Evolutionary conservation across 2,888 invertebrate genomes (phyloP).

Genomic region (Troides oblongomaculatus): DNA sequence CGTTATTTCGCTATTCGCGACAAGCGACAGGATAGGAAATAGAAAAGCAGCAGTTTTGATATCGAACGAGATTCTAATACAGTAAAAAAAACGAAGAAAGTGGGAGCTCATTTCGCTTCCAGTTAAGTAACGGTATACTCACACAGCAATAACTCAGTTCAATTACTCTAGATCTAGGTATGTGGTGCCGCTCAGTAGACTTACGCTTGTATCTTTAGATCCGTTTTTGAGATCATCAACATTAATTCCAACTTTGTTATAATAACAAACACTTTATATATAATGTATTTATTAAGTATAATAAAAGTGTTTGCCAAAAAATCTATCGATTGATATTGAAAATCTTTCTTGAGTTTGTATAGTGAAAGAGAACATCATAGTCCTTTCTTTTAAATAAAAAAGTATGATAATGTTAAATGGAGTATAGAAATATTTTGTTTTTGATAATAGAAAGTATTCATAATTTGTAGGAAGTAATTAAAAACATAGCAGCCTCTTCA

Average conservation of each 20-base stretch:
- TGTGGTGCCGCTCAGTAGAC: not conserved
- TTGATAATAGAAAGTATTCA: too few species aligned
- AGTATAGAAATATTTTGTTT: too few species aligned
- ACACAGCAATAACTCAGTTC: constrained; percentile 13
- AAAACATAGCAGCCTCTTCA: not conserved
- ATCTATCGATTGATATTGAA: too few species aligned
- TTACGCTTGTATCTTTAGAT: constrained; percentile 2
- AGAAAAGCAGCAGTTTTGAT: not conserved
- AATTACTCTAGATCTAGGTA: constrained; percentile 23
- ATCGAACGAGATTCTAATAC: not conserved
- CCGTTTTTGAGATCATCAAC: not conserved
- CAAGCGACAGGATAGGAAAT: not conserved
- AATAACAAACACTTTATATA: not conserved
- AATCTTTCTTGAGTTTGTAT: too few species aligned
- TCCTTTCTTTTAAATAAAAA: too few species aligned
- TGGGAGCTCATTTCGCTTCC: constrained; percentile 18
- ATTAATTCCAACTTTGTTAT: not conserved
- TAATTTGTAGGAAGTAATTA: not conserved
- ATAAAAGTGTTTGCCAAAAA: too few species aligned
- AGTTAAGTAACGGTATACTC: constrained; percentile 20
- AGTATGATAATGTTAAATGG: too few species aligned
- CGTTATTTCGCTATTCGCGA: not conserved
- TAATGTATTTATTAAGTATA: too few species aligned
- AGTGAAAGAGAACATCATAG: too few species aligned
- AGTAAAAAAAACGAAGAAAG: constrained; percentile 13